Conservation (phyloP, 2,113 vertebrate genomes). For the Crotalus horridus region DNA sequence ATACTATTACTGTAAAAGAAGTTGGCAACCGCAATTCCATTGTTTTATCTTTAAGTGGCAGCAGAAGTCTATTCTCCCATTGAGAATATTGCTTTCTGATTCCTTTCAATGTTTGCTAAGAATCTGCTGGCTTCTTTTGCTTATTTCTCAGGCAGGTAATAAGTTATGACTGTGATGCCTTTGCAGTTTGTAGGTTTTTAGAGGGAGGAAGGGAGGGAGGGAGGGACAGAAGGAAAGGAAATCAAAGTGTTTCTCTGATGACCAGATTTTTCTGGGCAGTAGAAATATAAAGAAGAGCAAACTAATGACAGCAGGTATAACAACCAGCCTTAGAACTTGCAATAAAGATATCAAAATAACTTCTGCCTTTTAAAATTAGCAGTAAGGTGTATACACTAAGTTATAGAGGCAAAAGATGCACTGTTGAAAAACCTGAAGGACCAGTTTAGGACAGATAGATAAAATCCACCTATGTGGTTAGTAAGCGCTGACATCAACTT, state of each 20-base stretch:
- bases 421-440: background rate
- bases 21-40: background rate
- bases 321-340: background rate
- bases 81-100: background rate
- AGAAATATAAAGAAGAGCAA: background rate
- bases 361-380: background rate
- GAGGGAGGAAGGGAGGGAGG: no score
- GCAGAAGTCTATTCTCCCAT: conserved; percentile 22
- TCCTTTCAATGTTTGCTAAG: background rate
- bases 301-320: background rate
- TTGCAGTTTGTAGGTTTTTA: conserved; percentile 28
- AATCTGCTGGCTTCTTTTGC: background rate
- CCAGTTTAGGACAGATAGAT: background rate
- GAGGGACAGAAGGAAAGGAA: background rate
- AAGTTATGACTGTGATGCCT: conserved; percentile 42
- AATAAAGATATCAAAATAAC: background rate
- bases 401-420: background rate
- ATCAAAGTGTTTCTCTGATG: conserved; percentile 35
- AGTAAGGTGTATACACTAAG: background rate
- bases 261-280: conserved; percentile 44
- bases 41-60: conserved; percentile 20
- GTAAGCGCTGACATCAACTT: background rate
- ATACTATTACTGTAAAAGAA: background rate
- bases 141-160: conserved; percentile 15
- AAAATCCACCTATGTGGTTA: background rate